Conservation (phyloP, 2,113 vertebrate genomes). For the Trochalopteron elliotii region DNA sequence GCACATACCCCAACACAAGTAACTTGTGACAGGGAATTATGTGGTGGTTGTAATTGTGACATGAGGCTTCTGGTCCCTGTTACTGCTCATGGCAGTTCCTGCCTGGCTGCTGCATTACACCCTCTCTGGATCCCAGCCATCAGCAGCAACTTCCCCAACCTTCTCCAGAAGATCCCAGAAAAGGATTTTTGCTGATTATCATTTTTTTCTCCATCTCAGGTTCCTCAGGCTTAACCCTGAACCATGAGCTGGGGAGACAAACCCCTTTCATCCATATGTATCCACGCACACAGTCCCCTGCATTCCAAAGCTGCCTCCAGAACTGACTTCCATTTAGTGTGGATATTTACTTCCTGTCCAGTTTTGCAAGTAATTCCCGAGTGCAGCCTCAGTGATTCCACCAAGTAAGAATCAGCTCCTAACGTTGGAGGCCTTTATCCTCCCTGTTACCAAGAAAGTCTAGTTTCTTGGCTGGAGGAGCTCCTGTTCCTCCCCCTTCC, state of each 20-base stretch:
- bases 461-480: neutral
- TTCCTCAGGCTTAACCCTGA: neutral
- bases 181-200: neutral
- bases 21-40: rapidly evolving
- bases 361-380: neutral
- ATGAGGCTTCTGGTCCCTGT: neutral
- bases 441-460: neutral
- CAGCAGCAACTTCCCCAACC: neutral
- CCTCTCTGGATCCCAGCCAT: neutral
- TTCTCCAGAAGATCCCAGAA: neutral
- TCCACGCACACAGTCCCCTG: rapidly evolving
- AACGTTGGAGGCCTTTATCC: neutral
- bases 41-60: neutral
- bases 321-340: neutral
- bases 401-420: neutral
- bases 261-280: rapidly evolving
- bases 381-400: neutral
- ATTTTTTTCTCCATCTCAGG: neutral
- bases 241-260: neutral
- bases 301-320: neutral
- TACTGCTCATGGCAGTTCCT: neutral
- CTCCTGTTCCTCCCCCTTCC: neutral
- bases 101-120: neutral
- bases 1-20: neutral
- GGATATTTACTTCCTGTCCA: neutral